Base-by-base conservation (phyloP, 2,797 vertebrate species). In the Meda fulgida region DNA sequence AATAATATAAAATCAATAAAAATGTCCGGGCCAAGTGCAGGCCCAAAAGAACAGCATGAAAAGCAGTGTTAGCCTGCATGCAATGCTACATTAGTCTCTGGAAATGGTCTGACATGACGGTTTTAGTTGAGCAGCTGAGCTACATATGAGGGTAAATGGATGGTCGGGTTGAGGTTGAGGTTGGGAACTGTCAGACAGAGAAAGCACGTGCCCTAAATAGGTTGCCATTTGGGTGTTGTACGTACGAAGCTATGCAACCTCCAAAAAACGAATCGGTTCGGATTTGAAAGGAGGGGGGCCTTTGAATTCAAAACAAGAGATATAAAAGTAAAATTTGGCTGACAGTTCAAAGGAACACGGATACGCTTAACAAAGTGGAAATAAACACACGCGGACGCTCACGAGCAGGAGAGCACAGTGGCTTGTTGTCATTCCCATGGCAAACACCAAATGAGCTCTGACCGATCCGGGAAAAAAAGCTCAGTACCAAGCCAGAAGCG, bases 401-500 rank as follows among this genome's bases (percentile, higher is more conserved):
- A 86, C 51, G 1, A 88, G 81, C 86, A 86, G 82, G 55, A 72
- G 70, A 86, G 88, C 91, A 89, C 84, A 63, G 90, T 71, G 81
- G 89, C 55, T 72, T 76, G 88, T 90, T 92, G 89, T 92, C 93
- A 90, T 91, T 91, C 91, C 88, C 87, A 91, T 90, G 84, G 88
- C 89, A 90, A 93, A 94, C 90, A 91, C 93, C 92, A 91, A 93
- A 90, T 85, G 48, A 89, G 91, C 69, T 87, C 84, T 80, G 90
- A 93, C 92, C 93, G 90, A 92, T 91, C 89, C 66, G 77, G 87
- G 85, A 86, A 87, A 87, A 84, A 85, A 89, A 82, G 92, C 91
- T 93, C 91, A 89, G 91, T 85, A 83, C 91, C 84, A 90, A 93
- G 93, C 91, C 84, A 83, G 89, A 93, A 94, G 92, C 92, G 58